Base-by-base conservation (phyloP, 2,797 vertebrate species). In the Syncerus caffer region DNA sequence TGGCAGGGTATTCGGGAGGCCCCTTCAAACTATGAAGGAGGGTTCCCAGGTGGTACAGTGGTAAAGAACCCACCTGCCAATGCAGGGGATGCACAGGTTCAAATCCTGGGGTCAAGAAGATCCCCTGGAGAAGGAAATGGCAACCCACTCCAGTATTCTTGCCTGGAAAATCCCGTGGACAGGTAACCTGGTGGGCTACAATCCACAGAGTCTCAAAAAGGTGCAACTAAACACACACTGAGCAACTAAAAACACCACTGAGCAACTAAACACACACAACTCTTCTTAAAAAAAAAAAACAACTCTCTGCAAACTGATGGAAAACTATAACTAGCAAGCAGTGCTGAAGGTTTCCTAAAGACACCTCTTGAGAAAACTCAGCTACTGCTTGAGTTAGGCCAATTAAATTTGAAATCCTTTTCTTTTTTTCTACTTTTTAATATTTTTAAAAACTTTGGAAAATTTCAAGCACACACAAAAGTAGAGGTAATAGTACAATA, bases 401-500 rank as follows among this genome's bases (percentile, higher is more conserved):
- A 89, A 93, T 93, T 93, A 79, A 53, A 85, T 86, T 83, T 93
- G n/a, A 93, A 96, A 47, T 42, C 25, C 12, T 93, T 97, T 95
- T 53, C 27, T 23, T 90, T 92, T 84, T 64, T 92, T 50, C 5
- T 7, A 21, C 58, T 67, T 62, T 74, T 90, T 45, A 86, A 80
- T 85, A 45, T 85, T 96, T 96, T 71, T 4, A 19, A 89, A 83
- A 78, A n/a, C 11, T 82, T 95, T 76, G 45, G 34, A 67, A 95
- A 89, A 31, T 95, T 89, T 64, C n/a, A 82, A 95, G 87, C 51
- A 85, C 23, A 47, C 21, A 64, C 42, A 85, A 60, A 95, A 91
- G 11, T 85, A 50, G 34, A 93, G 53, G 25, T 92, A 80, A 55
- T 86, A 74, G 50, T 57, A 82, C 27, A 53, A n/a, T 53, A 80